Base-by-base conservation (phyloP, 2,797 vertebrate species). In the Megaceryle alcyon region DNA sequence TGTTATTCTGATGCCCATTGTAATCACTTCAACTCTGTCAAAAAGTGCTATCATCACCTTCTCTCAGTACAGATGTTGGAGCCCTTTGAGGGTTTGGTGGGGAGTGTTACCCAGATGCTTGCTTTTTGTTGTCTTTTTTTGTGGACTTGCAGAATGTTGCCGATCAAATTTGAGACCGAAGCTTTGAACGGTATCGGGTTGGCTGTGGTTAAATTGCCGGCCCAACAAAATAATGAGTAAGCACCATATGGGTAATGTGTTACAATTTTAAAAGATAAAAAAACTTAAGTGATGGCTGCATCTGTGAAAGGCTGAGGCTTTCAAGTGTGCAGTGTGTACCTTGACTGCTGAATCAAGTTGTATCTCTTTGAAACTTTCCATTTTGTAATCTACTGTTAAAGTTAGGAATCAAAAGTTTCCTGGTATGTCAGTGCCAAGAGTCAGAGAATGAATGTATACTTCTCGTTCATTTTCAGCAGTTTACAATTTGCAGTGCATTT, bases 331-430 rank as follows among this genome's bases (percentile, higher is more conserved):
- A 17, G 33, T 76, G 29, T 75, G 11, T 76, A 39, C 53, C 75
- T 17, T 72, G 46, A 48, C 61, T 88, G 37, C 49, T 71, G 66
- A 90, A 77, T 71, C 63, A 75, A 88, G 59, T 57, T 2, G 28
- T 86, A 51, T 54, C 94, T 83, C 41, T 85, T 93, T 86, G 70
- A 78, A 94, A 63, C 64, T 95, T 93, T 86, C 68, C n/a, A 12
- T 41, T 96, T 90, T 90, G n/a, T 75, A 9, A 61, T 82, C 79
- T 59, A 43, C 60, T 66, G 33, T 68, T 94, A 70, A 77, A 92
- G 28, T 75, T 94, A 82, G 70, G 59, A 95, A 95, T 90, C 60
- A 71, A 3, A 66, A 84, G 43, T 73, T 80, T 92, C 69, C 82
- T 44, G 15, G 28, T 81, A 78, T 73, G 8, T 90, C 33, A 86